These are phyloP conservation scores for Petromus typicus DNA, from an alignment of 2,113 vertebrate genomes.

Conservation along the genomic window DNA sequence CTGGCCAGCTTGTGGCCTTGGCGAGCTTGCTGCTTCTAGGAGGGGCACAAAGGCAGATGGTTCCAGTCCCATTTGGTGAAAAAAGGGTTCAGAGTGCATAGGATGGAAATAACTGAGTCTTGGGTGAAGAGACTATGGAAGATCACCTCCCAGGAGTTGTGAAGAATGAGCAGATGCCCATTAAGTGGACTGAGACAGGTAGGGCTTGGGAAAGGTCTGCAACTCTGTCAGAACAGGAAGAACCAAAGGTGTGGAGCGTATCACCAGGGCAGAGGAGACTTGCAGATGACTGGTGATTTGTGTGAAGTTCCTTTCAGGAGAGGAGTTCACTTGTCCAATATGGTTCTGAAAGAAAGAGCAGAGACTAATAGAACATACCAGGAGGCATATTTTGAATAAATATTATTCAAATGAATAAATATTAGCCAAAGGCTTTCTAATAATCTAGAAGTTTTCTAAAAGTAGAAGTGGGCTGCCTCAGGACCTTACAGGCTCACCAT, in stretches of 20 bases:
- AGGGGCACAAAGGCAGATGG: background rate
- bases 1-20: background rate
- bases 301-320: background rate
- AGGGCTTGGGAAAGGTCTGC: background rate
- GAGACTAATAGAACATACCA: background rate
- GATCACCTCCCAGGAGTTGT: background rate
- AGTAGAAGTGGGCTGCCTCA: background rate
- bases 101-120: background rate
- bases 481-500: background rate
- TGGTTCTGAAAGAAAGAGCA: background rate
- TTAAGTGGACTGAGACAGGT: background rate
- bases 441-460: background rate
- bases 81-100: too few relatives aligned
- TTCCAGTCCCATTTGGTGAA: background rate
- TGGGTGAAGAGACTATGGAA: background rate
- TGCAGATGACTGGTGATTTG: background rate
- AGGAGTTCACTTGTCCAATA: background rate
- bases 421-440: background rate
- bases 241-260: fast-evolving
- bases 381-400: background rate
- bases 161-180: background rate
- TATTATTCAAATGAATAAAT: too few relatives aligned
- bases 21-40: background rate
- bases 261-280: background rate
- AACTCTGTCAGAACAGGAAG: background rate